Conservation (phyloP, 2,797 vertebrate species). For the Lophius americanus region DNA sequence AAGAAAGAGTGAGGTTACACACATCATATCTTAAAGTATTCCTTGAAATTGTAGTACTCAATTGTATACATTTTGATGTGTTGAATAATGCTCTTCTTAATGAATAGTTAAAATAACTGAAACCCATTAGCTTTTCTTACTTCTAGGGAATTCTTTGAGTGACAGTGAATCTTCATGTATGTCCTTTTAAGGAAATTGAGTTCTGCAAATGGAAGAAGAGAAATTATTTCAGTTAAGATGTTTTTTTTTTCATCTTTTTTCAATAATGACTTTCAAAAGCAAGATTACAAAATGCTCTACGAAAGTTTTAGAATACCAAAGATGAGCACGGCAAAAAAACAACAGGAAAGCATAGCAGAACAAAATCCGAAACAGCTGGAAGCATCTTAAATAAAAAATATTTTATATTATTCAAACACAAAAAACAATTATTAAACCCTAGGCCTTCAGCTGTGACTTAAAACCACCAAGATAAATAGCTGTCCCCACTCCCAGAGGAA, state of each 20-base stretch:
- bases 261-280: not conserved
- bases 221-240: not conserved
- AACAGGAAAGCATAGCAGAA: not conserved
- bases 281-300: not conserved
- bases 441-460: not conserved
- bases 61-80: not conserved
- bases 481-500: not conserved
- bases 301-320: not conserved
- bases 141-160: slow-evolving; percentile 18
- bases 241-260: not conserved
- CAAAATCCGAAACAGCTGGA: not conserved
- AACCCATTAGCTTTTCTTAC: slow-evolving; percentile 8
- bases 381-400: not conserved
- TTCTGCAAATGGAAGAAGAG: slow-evolving; percentile 16
- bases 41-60: not conserved
- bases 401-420: not conserved
- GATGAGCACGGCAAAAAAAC: not conserved
- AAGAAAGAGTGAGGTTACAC: not conserved
- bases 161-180: slow-evolving; percentile 13
- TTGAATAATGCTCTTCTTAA: not conserved
- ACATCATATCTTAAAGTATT: not conserved
- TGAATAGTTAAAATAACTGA: slow-evolving; percentile 4
- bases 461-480: not conserved
- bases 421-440: not conserved
- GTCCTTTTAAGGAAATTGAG: slow-evolving; percentile 18